phyloP scores from a whole-genome alignment of 2,113 vertebrate genomes.

The Petrocephalus microphthalmus region DNA sequence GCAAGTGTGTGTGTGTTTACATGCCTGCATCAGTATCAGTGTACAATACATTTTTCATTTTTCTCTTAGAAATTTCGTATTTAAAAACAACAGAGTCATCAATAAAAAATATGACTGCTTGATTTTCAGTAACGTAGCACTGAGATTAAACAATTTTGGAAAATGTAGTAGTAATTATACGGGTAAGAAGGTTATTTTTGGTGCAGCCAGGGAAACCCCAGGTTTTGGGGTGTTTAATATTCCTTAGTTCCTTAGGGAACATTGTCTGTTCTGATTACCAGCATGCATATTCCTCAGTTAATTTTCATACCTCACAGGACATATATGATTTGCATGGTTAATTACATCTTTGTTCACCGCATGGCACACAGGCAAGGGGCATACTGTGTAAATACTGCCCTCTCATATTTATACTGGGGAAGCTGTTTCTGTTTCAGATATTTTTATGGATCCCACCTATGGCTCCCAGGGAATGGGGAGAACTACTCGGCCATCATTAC shows the following conservation, averaged over 20 bases:
- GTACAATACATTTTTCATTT: neutral
- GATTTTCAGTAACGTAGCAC: neutral
- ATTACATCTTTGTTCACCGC: constrained; percentile 28
- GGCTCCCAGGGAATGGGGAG: neutral
- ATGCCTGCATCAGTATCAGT: neutral
- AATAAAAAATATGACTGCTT: neutral
- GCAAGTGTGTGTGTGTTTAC: neutral
- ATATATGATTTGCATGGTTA: constrained; percentile 35
- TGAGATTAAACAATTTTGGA: neutral
- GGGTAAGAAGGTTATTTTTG: neutral
- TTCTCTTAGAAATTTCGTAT: neutral
- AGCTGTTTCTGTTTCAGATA: constrained; percentile 1
- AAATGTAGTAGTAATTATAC: neutral
- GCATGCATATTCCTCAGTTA: constrained; percentile 25
- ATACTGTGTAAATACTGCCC: constrained; percentile 25
- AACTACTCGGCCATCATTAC: neutral
- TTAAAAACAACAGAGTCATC: neutral
- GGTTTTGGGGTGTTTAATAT: constrained; percentile 19
- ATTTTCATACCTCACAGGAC: constrained; percentile 29
- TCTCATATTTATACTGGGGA: constrained; percentile 17
- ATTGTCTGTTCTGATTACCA: constrained; percentile 20
- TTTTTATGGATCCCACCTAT: constrained; percentile 11
- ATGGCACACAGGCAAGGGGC: constrained; percentile 8
- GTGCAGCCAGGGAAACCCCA: neutral
- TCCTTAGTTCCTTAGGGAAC: constrained; percentile 17